These are phyloP conservation scores for Hypomecis atomaria DNA, from an alignment of 2,888 invertebrate species.

Conservation along the genomic window DNA sequence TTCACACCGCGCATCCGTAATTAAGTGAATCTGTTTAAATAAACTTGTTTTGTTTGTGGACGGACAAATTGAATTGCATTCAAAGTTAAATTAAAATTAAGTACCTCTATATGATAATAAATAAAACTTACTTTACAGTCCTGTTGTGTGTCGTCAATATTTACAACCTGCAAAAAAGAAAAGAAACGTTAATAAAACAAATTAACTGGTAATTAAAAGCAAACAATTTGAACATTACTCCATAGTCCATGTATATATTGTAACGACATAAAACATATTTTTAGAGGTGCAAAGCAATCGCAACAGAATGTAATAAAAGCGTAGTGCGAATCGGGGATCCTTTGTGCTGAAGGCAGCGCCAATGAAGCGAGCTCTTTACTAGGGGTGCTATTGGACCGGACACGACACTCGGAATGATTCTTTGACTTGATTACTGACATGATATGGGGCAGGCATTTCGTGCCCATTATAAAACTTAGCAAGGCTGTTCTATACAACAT, in stretches of 20 bases:
- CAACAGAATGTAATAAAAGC: conserved; percentile 34
- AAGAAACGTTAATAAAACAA: conserved; percentile 9
- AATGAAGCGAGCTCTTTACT: conserved; percentile 13
- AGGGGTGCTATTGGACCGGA: conserved; percentile 3
- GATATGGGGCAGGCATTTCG: no score
- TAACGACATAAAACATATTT: conserved; percentile 1
- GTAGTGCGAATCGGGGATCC: conserved; percentile 39
- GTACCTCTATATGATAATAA: neutral
- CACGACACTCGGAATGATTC: neutral
- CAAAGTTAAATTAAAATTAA: conserved; percentile 12
- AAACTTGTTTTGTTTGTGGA: conserved; percentile 31
- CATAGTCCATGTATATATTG: neutral
- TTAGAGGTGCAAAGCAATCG: conserved; percentile 22
- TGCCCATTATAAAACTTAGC: no score
- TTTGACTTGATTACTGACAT: neutral
- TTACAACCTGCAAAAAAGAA: conserved; percentile 52
- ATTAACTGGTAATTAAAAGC: neutral
- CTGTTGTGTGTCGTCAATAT: conserved; percentile 43
- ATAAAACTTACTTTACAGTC: conserved; percentile 54
- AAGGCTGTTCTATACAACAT: no score
- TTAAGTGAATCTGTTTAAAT: conserved; percentile 43
- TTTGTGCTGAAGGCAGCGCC: conserved; percentile 40
- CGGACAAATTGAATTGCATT: conserved; percentile 33
- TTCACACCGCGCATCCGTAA: conserved; percentile 53
- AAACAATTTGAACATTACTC: neutral